A percentile compares a stretch with the other conserved stretches of the same genome.
Conservation (phyloP, 2,113 vertebrate genomes). For the Microtus pennsylvanicus region DNA sequence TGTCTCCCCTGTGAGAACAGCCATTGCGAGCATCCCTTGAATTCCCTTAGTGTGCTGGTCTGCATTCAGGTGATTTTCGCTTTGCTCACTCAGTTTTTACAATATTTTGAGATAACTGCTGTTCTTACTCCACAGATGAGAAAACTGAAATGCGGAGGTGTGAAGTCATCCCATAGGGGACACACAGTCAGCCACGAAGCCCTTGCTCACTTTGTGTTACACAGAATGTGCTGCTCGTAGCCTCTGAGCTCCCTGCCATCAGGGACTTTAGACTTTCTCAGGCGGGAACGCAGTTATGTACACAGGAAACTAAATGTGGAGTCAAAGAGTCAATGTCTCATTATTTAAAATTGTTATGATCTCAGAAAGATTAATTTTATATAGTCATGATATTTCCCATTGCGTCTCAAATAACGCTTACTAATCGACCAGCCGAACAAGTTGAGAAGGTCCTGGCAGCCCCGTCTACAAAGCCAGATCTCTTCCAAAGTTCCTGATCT, state of each 20-base stretch:
- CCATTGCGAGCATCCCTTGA: background rate
- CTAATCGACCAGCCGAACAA: background rate
- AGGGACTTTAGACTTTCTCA: slow-evolving; percentile 32
- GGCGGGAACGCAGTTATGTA: background rate
- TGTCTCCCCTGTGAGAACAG: background rate
- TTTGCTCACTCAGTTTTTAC: background rate
- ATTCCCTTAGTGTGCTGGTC: background rate
- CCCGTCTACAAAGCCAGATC: background rate
- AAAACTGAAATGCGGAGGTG: slow-evolving; percentile 30
- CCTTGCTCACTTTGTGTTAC: background rate
- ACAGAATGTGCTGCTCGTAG: background rate
- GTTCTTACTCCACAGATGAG: slow-evolving; percentile 12
- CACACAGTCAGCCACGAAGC: background rate
- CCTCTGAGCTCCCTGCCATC: background rate
- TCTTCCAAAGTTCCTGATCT: background rate
- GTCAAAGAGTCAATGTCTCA: slow-evolving; percentile 19
- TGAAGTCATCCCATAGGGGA: background rate
- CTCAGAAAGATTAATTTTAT: background rate
- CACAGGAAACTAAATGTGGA: background rate
- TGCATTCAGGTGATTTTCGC: slow-evolving; percentile 6
- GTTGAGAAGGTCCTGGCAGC: background rate
- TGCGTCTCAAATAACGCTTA: background rate
- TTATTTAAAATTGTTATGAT: slow-evolving; percentile 10
- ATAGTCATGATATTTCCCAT: slow-evolving; percentile 31
- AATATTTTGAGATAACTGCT: background rate